Base-by-base conservation (phyloP, 1,140 invertebrate genomes). In the Nasonia giraulti region DNA sequence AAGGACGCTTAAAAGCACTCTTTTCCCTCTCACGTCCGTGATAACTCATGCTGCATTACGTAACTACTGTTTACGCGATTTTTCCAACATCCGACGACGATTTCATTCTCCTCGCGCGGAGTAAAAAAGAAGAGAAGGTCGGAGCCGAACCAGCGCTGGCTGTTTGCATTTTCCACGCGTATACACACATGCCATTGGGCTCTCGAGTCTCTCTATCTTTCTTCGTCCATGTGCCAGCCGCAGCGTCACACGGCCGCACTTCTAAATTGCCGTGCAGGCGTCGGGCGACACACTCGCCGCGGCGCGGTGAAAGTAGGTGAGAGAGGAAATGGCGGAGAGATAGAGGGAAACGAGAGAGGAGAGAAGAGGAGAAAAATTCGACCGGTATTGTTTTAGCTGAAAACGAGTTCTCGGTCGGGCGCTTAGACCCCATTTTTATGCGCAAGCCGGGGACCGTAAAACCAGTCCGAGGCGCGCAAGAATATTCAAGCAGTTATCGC, bases 341-440 rank as follows among this genome's bases (percentile, higher is more conserved):
- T 44, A 69, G 69, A 33, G n/a, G 47, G 40, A 62, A 66, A 62
- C 14, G 71, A 55, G 12, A n/a, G 74, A 62, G 62, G 33, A 23
- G 37, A 27, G 66, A 74, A 44, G 37, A 27, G 66, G 62, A 44
- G n/a, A 78, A 80, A 83, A 81, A 73, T 20, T 44, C 40, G 81
- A 74, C 62, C 27, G 71, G 82, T 86, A 86, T 86, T 86, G 85
- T 86, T 79, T 86, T 84, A 86, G 78, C 55, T 75, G 85, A 80
- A 83, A 86, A 86, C 77, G 82, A 86, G 85, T 83, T 80, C 84
- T 85, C 47, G 78, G 77, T 80, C 47, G 78, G 31, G 50, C 78
- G 71, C 84, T 81, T 82, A 82, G 79, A 82, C 17, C 82, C 73
- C 84, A 23, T 68, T 76, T 71, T 77, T 55, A 37, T 44, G 17